These are phyloP conservation scores for Pyrrhura leucotis DNA, from an alignment of 2,797 vertebrate species.

Conservation along the genomic window DNA sequence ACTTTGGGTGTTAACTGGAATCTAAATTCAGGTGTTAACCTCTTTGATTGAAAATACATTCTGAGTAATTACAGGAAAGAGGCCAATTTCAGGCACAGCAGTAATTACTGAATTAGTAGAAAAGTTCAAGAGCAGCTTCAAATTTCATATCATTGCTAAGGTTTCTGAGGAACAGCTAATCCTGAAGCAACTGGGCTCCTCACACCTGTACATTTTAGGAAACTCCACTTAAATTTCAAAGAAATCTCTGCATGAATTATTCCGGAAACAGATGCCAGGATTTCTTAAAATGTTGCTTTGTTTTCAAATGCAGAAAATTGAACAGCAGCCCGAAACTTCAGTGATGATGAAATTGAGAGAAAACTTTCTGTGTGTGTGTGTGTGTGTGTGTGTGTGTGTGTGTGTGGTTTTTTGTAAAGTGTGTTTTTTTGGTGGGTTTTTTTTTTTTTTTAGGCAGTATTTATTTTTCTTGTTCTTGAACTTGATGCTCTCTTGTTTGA, in stretches of 20 bases:
- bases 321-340: neutral
- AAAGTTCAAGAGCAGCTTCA: constrained; percentile 92
- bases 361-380: neutral
- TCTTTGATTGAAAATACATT: constrained; percentile 79
- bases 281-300: constrained; percentile 16
- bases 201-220: constrained; percentile 73
- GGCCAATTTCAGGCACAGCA: constrained; percentile 86
- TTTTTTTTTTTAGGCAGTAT: neutral
- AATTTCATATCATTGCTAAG: constrained; percentile 90
- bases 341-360: neutral
- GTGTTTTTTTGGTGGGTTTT: too few relatives aligned
- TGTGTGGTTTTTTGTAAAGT: neutral
- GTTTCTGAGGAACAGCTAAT: constrained; percentile 91
- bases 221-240: constrained; percentile 64
- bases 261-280: constrained; percentile 6
- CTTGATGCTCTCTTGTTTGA: neutral
- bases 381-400: neutral
- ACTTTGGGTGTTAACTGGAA: constrained; percentile 85
- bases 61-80: constrained; percentile 84
- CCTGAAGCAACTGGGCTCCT: constrained; percentile 78
- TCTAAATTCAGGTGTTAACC: constrained; percentile 87
- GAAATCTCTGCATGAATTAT: constrained; percentile 39
- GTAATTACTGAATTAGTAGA: constrained; percentile 98
- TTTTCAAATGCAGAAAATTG: neutral
- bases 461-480: neutral